phyloP scores from a whole-genome alignment of 1,140 invertebrate genomes.

The Pemphigus obesinymphae region DNA sequence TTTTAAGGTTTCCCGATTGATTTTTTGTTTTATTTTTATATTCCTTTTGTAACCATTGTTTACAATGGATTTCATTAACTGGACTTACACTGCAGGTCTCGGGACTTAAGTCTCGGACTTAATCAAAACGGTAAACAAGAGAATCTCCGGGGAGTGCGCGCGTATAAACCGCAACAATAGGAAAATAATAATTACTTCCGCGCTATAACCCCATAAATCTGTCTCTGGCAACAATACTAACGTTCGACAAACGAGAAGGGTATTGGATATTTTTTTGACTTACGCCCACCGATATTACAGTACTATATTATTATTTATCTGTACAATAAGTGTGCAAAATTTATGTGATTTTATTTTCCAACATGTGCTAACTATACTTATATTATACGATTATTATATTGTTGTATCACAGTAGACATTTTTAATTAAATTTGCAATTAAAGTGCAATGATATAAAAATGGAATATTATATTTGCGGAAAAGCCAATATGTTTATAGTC shows the following conservation, averaged over 20 bases:
- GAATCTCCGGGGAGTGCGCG: background rate
- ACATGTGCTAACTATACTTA: background rate
- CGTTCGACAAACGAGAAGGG: background rate
- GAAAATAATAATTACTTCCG: slow-evolving; percentile 31
- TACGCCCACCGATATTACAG: background rate
- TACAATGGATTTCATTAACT: slow-evolving; percentile 25
- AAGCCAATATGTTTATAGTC: too few relatives aligned
- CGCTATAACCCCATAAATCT: background rate
- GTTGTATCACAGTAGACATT: too few relatives aligned
- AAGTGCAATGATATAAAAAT: too few relatives aligned
- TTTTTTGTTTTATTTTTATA: background rate
- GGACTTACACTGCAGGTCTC: background rate
- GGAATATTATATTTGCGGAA: too few relatives aligned
- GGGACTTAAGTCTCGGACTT: background rate
- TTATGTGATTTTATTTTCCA: background rate
- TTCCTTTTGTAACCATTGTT: background rate
- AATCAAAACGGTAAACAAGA: slow-evolving; percentile 17
- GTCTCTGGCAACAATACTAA: background rate
- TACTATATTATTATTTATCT: too few relatives aligned
- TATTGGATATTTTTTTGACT: background rate
- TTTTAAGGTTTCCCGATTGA: background rate
- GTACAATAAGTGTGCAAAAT: background rate
- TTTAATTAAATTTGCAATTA: too few relatives aligned
- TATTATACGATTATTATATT: too few relatives aligned
- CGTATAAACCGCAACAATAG: slow-evolving; percentile 2